A percentile compares a stretch with the other conserved stretches of the same genome.
These are phyloP conservation scores for Lepidurus couesii DNA, from an alignment of 1,140 invertebrate species.

Conservation along the genomic window DNA sequence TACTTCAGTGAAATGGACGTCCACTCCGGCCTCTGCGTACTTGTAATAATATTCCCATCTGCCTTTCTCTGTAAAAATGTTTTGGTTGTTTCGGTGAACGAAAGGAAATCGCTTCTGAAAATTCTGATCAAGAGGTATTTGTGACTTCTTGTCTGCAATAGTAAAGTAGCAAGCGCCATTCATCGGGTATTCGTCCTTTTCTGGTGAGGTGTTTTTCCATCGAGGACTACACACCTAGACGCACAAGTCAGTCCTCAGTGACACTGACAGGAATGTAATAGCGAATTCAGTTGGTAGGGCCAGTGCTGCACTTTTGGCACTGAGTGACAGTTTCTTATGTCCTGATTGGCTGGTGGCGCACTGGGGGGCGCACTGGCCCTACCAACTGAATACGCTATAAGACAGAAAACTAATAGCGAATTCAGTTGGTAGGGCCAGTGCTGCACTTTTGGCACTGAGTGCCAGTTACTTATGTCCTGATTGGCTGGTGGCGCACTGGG, in stretches of 20 bases:
- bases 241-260: conserved; percentile 15
- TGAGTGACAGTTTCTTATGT: too few relatives aligned
- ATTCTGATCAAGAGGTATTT: not conserved
- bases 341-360: too few relatives aligned
- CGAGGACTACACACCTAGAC: conserved; percentile 42
- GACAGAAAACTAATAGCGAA: too few relatives aligned
- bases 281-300: too few relatives aligned
- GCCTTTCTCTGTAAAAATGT: not conserved
- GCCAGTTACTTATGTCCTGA: too few relatives aligned
- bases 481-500: too few relatives aligned
- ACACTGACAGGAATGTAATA: not conserved
- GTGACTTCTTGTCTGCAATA: conserved; percentile 10
- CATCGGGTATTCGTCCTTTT: conserved; percentile 35
- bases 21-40: conserved; percentile 42
- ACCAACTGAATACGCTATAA: too few relatives aligned
- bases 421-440: too few relatives aligned
- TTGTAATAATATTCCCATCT: conserved; percentile 35
- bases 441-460: too few relatives aligned
- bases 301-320: too few relatives aligned
- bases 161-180: conserved; percentile 42
- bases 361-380: too few relatives aligned
- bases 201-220: conserved; percentile 40
- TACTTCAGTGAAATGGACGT: conserved; percentile 35
- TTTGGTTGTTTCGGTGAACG: not conserved
- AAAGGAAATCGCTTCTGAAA: conserved; percentile 29